Evolutionary conservation across 92 coral and sea anemone species (phyloP).

Genomic region (Micromussa lordhowensis): DNA sequence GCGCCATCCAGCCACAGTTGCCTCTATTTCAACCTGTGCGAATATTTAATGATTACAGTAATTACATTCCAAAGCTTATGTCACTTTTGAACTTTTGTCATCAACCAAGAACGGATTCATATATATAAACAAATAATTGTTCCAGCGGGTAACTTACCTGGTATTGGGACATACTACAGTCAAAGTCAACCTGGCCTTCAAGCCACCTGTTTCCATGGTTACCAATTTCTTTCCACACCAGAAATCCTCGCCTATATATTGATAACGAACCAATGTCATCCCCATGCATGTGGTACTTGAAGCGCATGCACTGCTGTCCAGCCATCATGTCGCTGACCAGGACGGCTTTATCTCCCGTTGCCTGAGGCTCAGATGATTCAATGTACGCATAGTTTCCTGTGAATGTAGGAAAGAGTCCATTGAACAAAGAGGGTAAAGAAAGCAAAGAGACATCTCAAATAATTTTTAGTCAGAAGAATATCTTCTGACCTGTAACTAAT

Average conservation of each 20-base stretch:
- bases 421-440: background rate
- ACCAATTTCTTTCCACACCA: conserved; percentile 84
- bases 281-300: conserved; percentile 95
- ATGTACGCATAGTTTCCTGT: conserved; percentile 80
- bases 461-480: too few relatives aligned
- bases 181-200: conserved; percentile 65
- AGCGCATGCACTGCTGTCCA: conserved; percentile 80
- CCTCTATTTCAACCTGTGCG: conserved; percentile 58
- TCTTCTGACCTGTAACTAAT: background rate
- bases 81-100: too few relatives aligned
- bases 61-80: too few relatives aligned
- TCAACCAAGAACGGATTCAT: too few relatives aligned
- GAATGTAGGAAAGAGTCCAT: background rate
- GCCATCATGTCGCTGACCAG: conserved; percentile 68
- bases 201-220: conserved; percentile 90
- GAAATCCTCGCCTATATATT: conserved; percentile 76
- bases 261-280: conserved; percentile 78
- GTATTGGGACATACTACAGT: conserved; percentile 46
- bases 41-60: background rate
- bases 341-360: conserved; percentile 80
- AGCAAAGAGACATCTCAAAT: too few relatives aligned
- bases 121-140: too few relatives aligned
- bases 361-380: conserved; percentile 90
- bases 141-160: conserved; percentile 39
- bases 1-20: conserved; percentile 67